A percentile compares a stretch with the other conserved stretches of the same genome.
These are phyloP conservation scores for Odontesthes bonariensis DNA, from an alignment of 2,113 vertebrate genomes.

Conservation along the genomic window DNA sequence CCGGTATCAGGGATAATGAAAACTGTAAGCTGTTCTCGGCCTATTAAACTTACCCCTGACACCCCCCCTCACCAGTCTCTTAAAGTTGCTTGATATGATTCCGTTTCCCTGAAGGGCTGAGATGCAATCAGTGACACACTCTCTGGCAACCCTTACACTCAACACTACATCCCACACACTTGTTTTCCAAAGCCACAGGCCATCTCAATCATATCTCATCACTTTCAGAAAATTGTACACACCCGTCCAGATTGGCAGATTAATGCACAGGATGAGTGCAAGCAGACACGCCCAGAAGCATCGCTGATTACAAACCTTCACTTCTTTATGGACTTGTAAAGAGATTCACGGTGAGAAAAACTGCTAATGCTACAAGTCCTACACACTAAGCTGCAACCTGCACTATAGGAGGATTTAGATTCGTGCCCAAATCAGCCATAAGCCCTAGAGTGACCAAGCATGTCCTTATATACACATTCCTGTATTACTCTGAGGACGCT, in stretches of 20 bases:
- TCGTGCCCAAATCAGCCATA: slow-evolving; percentile 69
- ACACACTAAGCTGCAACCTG: slow-evolving; percentile 38
- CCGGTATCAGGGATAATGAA: slow-evolving; percentile 69
- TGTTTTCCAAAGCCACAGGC: slow-evolving; percentile 59
- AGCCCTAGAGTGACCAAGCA: slow-evolving; percentile 65
- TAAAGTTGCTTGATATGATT: slow-evolving; percentile 61
- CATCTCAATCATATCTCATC: slow-evolving; percentile 64
- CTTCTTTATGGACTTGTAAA: slow-evolving; percentile 67
- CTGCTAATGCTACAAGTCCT: slow-evolving; percentile 55
- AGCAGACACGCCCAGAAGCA: slow-evolving; percentile 57
- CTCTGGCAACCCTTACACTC: slow-evolving; percentile 63
- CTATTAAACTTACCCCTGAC: slow-evolving; percentile 65
- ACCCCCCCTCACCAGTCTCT: slow-evolving; percentile 9
- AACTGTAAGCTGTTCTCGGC: slow-evolving; percentile 59
- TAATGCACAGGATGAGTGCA: slow-evolving; percentile 60
- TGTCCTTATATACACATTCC: slow-evolving; percentile 48
- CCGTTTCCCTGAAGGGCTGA: slow-evolving; percentile 61
- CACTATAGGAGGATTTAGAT: slow-evolving; percentile 71
- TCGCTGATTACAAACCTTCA: slow-evolving; percentile 63
- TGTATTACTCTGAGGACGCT: slow-evolving; percentile 39
- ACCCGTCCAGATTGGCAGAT: slow-evolving; percentile 66
- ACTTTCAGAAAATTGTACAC: slow-evolving; percentile 59
- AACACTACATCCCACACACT: slow-evolving; percentile 39
- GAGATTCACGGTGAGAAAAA: slow-evolving; percentile 48
- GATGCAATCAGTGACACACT: slow-evolving; percentile 74